Evolutionary conservation across 2,888 invertebrate species (phyloP).

Genomic region (Cosmorhoe ocellata): DNA sequence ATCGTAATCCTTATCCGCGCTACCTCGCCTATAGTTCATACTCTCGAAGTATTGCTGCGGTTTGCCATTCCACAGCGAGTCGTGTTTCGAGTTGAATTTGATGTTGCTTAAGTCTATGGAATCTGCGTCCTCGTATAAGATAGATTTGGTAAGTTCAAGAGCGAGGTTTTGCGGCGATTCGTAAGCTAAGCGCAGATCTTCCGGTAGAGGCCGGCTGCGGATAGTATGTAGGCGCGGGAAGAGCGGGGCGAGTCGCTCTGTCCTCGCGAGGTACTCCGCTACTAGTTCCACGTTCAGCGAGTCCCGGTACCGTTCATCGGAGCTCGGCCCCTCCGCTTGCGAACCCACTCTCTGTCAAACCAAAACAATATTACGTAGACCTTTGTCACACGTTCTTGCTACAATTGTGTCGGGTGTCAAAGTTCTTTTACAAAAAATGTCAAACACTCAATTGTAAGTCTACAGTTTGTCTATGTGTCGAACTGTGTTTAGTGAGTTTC

Average conservation of each 20-base stretch:
- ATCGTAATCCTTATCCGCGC: conserved; percentile 51
- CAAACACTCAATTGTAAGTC: conserved; percentile 1
- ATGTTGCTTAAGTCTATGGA: conserved; percentile 46
- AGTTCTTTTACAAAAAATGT: conserved; percentile 5
- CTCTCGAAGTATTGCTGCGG: conserved; percentile 85
- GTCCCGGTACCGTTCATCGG: conserved; percentile 7
- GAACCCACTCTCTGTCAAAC: conserved; percentile 34
- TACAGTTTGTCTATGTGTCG: conserved; percentile 6
- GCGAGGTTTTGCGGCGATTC: conserved; percentile 64
- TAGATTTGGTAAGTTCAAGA: conserved; percentile 54
- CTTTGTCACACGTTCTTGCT: conserved; percentile 6
- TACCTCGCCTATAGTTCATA: conserved; percentile 70
- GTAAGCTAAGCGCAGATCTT: conserved; percentile 48
- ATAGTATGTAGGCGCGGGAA: conserved; percentile 44
- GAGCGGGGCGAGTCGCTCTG: conserved; percentile 60
- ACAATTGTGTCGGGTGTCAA: conserved; percentile 9
- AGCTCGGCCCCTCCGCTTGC: conserved; percentile 8
- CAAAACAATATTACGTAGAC: conserved; percentile 22
- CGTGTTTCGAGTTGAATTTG: conserved; percentile 46
- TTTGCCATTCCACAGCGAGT: conserved; percentile 80
- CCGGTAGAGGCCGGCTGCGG: conserved; percentile 61
- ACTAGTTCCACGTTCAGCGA: conserved; percentile 36
- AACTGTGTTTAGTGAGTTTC: conserved; percentile 12
- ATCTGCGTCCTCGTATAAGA: conserved; percentile 65
- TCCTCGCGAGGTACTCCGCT: conserved; percentile 68